Evolutionary conservation across 2,888 invertebrate genomes (phyloP), one percentile per base, ranked within the genome.

Genomic region (Plusia festucae): DNA sequence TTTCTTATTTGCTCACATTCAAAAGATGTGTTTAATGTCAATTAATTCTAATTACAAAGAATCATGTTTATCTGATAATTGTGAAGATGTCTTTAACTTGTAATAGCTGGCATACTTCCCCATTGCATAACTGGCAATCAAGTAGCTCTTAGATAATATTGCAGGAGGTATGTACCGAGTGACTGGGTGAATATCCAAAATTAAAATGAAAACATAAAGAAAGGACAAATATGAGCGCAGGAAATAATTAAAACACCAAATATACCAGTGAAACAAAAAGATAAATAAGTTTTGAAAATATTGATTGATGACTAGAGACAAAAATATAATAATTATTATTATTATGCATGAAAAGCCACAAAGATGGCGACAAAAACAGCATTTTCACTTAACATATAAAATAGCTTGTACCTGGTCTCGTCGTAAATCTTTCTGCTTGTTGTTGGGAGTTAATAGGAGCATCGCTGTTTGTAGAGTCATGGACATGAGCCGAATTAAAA

Each of bases 401-500:
- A 15, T 55, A 46, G 6, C 22, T 13, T 13, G 60, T 27, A 79
- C 79, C 76, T 71, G 79, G 79, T 32, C 68, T 78, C 15, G 78
- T 79, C 34, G 77, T 79, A 46, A 93, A 93, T 71, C 89, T 79
- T 68, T 88, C 88, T 4, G 82, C 75, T 40, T 64, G 69, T 4
- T 82, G 68, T 11, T 76, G 73, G 46, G 74, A 69, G 51, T 71
- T 71, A 34, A 81, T 64, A 15, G 62, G 63, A 1, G 7, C 73
- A 54, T 70, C 68, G 60, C 34, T 51, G 52, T 56, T 40, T 16
- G 69, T 76, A 30, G 52, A 52, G n/a, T 81, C 78, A 79, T 92
- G 93, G 20, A 82, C 79, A 71, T 93, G 93, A 2, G 87, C 72
- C 0, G 90, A 62, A 68, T 93, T 93, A 77, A 86, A 89, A 76